Percentiles rank a stretch among this genome's conserved stretches.
Conservation (phyloP, 2,888 invertebrate genomes). For the Drosophila helvetica region DNA sequence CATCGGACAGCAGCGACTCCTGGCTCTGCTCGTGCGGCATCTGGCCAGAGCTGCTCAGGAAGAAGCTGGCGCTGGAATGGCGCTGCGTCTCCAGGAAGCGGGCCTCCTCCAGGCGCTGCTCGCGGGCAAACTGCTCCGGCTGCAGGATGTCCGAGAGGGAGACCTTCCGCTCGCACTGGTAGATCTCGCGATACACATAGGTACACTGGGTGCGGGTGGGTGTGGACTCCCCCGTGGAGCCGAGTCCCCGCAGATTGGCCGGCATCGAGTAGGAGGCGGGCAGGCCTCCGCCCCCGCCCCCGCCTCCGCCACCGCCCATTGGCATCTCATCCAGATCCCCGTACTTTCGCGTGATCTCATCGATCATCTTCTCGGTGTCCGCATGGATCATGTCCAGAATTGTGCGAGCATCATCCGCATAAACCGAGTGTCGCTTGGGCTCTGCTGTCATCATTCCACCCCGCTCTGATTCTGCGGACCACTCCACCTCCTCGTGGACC, state of each 20-base stretch:
- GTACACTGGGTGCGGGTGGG: slow-evolving; percentile 85
- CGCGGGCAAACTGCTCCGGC: slow-evolving; percentile 84
- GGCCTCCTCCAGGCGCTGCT: slow-evolving; percentile 79
- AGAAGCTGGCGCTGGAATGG: slow-evolving; percentile 92
- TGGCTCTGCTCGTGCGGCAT: slow-evolving; percentile 86
- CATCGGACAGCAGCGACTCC: slow-evolving; percentile 90
- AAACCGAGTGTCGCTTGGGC: slow-evolving; percentile 84
- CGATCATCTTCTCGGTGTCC: slow-evolving; percentile 88
- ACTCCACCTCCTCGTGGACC: slow-evolving; percentile 91
- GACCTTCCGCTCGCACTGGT: slow-evolving; percentile 85
- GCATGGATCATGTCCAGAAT: slow-evolving; percentile 87
- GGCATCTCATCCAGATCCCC: slow-evolving; percentile 85
- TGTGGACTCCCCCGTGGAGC: slow-evolving; percentile 84
- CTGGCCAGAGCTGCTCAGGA: slow-evolving; percentile 87
- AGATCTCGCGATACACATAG: slow-evolving; percentile 87
- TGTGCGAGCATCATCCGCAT: slow-evolving; percentile 85
- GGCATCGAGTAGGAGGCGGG: slow-evolving; percentile 81
- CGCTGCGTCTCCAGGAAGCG: slow-evolving; percentile 86
- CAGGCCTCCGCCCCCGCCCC: slow-evolving; percentile 54
- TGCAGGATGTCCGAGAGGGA: slow-evolving; percentile 86
- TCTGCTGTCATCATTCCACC: slow-evolving; percentile 72
- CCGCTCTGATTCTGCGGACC: slow-evolving; percentile 83
- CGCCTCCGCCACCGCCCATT: slow-evolving; percentile 33
- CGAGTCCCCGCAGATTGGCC: slow-evolving; percentile 66
- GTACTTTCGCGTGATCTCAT: slow-evolving; percentile 87